These are phyloP conservation scores for Pantherophis guttatus DNA, from an alignment of 2,113 vertebrate genomes.

Conservation along the genomic window DNA sequence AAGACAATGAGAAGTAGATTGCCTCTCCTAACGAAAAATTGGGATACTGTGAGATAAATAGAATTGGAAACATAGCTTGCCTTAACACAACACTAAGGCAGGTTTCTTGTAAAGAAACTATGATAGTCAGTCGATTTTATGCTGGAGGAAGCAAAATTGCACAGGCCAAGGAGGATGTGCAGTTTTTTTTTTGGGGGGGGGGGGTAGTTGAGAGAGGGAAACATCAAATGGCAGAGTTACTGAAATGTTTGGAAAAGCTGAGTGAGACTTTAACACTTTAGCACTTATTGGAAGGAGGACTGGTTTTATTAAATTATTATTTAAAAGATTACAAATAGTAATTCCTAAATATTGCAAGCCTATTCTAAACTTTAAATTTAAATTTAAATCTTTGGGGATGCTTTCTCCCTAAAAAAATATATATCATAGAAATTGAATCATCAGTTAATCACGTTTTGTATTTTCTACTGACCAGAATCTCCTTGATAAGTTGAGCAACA, in stretches of 20 bases:
- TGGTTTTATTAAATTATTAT: neutral
- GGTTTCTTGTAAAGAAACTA: neutral
- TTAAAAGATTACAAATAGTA: neutral
- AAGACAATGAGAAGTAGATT: neutral
- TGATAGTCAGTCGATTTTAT: neutral
- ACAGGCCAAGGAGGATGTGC: neutral
- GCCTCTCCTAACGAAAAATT: neutral
- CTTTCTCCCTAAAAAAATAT: neutral
- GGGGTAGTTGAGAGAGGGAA: neutral
- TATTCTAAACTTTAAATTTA: neutral
- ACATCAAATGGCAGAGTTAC: neutral
- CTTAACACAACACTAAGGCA: neutral
- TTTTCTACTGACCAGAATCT: neutral
- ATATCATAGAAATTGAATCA: neutral
- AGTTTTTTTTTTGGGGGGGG: neutral
- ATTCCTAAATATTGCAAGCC: neutral
- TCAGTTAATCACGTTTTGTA: neutral
- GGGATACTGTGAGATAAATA: neutral
- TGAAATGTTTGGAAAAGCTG: neutral
- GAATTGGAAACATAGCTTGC: neutral
- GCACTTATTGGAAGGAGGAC: neutral
- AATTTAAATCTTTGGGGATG: neutral
- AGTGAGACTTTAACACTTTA: neutral
- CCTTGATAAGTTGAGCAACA: neutral
- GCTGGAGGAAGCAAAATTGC: neutral